Base-by-base conservation (phyloP, 1,140 invertebrate species). In the Pogonognathellus flavescens region DNA sequence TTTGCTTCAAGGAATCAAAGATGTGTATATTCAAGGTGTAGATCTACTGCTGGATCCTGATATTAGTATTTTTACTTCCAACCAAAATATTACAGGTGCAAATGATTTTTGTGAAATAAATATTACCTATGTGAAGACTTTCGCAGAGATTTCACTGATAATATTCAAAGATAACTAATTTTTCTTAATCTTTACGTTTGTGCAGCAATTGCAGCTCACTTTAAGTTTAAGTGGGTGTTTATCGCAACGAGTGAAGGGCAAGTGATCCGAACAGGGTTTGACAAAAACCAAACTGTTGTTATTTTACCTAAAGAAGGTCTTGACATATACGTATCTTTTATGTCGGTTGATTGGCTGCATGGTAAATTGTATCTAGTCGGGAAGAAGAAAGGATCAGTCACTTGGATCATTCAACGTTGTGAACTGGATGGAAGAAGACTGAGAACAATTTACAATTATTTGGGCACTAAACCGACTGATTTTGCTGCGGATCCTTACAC, bases 401-500 rank as follows among this genome's bases (percentile, higher is more conserved):
- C 53, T 41, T 96, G 94, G 94, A 93, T 95, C 89, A 95, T 97
- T 82, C 92, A 94, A 62, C 92, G 94, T 70, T 96, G 94, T 90
- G 93, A 94, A 89, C 91, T 96, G 11, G 93, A 95, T 89, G 95
- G 95, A 22, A 20, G 82, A 1, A 84, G 80, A 10, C 53, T 88
- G 2, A n/a, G 11, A 7, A 87, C 82, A 10, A 72, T 89, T 59
- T 84, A 86, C 50, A 92, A 93, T 20, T 93, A 94, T 0, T 92
- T 97, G 31, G 90, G 92, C 22, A 92, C 92, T 0, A 92, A 93
- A 89, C 94, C 96, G 0, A 91, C 93, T 70, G 95, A 96, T 89
- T 93, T 98, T 85, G 94, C 97, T 90, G 94, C 97, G 0, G 97
- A 98, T 92, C 96, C 97, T 25, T 95, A 96, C 87, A 98, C 98